phyloP scores from a whole-genome alignment of 2,113 vertebrate species.

The Pteronura brasiliensis region DNA sequence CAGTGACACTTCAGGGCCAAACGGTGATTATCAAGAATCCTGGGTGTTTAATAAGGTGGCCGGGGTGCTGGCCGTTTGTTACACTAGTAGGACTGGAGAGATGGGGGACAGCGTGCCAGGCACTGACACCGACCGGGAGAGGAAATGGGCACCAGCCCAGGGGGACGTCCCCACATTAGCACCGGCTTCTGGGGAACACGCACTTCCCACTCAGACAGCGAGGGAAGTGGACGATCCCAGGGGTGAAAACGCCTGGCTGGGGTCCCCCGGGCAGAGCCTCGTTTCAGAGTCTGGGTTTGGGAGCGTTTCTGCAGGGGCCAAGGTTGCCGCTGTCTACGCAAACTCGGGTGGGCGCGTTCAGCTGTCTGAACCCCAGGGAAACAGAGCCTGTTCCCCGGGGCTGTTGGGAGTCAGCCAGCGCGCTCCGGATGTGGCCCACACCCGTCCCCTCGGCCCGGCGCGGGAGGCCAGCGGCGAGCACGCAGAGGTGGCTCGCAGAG shows the following conservation, averaged over 20 bases:
- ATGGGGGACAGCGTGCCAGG: accelerated
- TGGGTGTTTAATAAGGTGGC: not conserved
- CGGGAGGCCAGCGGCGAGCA: not conserved
- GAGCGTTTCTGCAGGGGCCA: accelerated
- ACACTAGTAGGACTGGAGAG: accelerated
- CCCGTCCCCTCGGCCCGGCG: accelerated
- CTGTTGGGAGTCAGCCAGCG: accelerated
- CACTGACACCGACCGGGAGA: accelerated
- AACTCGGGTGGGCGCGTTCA: accelerated
- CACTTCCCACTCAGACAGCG: accelerated
- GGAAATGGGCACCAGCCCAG: accelerated
- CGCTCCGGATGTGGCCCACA: not conserved
- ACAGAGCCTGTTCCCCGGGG: not conserved
- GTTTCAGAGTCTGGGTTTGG: not conserved
- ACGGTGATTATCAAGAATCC: not conserved
- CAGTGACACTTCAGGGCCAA: accelerated
- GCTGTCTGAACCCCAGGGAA: not conserved
- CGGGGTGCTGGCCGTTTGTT: accelerated
- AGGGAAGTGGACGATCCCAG: accelerated
- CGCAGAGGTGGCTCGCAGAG: accelerated
- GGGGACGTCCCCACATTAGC: accelerated
- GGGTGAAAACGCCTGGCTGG: too few species aligned
- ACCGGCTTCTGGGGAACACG: not conserved
- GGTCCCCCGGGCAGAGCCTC: not conserved
- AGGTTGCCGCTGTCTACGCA: accelerated